A percentile compares a stretch with the other conserved stretches of the same genome.
Evolutionary conservation across 2,888 invertebrate species (phyloP).

Genomic region (Odontothrips loti): DNA sequence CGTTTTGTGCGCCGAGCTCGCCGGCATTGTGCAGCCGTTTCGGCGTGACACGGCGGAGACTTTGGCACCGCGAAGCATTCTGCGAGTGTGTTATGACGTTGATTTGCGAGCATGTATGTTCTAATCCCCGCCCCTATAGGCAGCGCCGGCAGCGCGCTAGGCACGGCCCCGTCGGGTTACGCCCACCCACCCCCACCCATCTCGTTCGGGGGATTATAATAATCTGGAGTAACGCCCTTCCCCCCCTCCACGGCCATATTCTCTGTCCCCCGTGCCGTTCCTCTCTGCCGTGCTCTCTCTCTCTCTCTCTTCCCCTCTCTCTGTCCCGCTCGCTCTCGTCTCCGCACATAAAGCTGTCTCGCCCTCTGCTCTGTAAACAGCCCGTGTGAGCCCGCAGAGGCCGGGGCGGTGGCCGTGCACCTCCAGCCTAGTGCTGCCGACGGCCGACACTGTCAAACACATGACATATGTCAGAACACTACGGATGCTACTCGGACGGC

Average conservation of each 20-base stretch:
- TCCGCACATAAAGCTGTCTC: neutral
- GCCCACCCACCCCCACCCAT: neutral
- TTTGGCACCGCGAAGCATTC: too few relatives aligned
- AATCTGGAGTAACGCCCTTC: neutral
- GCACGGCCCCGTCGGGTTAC: neutral
- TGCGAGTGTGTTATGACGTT: too few relatives aligned
- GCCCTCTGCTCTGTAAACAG: neutral
- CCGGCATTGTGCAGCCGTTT: too few relatives aligned
- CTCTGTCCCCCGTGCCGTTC: neutral
- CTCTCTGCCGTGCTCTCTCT: neutral
- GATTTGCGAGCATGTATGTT: too few relatives aligned
- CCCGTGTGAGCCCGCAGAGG: neutral
- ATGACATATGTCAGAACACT: too few relatives aligned
- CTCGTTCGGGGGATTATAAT: neutral
- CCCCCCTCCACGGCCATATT: neutral
- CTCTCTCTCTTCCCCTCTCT: neutral
- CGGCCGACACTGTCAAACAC: too few relatives aligned
- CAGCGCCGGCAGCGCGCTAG: neutral
- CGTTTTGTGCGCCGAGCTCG: too few relatives aligned
- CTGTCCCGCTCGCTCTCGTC: neutral
- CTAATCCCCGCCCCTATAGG: neutral
- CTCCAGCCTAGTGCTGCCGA: neutral
- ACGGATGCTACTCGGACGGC: too few relatives aligned
- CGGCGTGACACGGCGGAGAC: too few relatives aligned
- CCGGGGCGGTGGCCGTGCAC: neutral